phyloP scores from a whole-genome alignment of 2,113 vertebrate species.

The Megaptera novaeangliae region DNA sequence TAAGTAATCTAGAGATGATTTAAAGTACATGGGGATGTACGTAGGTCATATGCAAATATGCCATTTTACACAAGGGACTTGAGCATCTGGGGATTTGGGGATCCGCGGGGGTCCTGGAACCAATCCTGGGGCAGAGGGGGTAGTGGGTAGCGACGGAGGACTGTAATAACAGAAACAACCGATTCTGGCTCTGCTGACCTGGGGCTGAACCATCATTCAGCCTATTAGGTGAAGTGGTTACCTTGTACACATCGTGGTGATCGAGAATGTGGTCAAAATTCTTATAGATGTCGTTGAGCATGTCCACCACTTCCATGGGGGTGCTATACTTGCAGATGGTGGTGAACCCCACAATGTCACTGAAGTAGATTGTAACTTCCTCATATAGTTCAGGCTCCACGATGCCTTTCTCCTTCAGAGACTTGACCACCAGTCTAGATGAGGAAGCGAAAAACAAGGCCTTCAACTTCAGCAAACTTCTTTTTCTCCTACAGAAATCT shows the following conservation, averaged over 20 bases:
- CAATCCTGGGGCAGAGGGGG: not conserved
- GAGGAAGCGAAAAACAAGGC: not conserved
- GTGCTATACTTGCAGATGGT: slow-evolving; percentile 98
- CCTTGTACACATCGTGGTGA: slow-evolving; percentile 98
- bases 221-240: slow-evolving; percentile 62
- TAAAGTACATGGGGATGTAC: not conserved
- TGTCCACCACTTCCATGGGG: slow-evolving; percentile 98
- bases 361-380: slow-evolving; percentile 98
- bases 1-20: not conserved
- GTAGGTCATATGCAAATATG: not conserved
- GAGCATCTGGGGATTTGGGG: not conserved
- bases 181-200: not conserved
- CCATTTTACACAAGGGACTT: not conserved
- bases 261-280: slow-evolving; percentile 97
- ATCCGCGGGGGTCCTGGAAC: not conserved
- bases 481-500: not conserved
- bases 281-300: slow-evolving; percentile 98
- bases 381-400: slow-evolving; percentile 96
- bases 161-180: not conserved
- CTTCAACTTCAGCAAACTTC: not conserved
- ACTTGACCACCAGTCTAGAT: slow-evolving; percentile 93
- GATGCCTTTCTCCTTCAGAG: slow-evolving; percentile 93
- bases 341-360: slow-evolving; percentile 98
- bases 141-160: accelerated
- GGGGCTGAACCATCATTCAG: not conserved